Percentiles rank a stretch among this genome's conserved stretches.
These are phyloP conservation scores for Phylloscopus trochiloides DNA, from an alignment of 2,113 vertebrate species.

Conservation along the genomic window DNA sequence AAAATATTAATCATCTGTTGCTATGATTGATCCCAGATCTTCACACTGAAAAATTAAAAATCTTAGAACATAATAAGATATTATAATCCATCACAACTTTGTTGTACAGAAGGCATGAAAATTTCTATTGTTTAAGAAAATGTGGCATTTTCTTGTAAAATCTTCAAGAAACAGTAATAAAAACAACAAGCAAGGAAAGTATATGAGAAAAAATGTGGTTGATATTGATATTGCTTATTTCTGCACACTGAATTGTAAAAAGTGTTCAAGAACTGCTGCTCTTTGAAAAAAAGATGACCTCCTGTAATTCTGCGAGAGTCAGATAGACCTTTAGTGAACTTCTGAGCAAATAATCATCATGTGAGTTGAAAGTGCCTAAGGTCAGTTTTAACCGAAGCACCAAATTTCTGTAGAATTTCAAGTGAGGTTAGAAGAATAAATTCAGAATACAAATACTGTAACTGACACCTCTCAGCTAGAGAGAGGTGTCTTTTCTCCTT, in stretches of 20 bases:
- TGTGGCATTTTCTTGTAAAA: background rate
- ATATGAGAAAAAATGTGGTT: background rate
- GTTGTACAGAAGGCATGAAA: background rate
- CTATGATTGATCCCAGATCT: background rate
- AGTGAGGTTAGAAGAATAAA: background rate
- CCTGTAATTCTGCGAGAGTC: background rate
- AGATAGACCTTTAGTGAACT: constrained; percentile 6
- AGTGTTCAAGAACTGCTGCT: background rate
- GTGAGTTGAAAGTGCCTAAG: background rate
- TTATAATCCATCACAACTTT: background rate
- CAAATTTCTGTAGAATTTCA: background rate
- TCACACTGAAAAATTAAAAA: background rate
- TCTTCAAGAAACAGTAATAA: background rate
- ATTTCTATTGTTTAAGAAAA: background rate
- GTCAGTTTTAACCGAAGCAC: constrained; percentile 19
- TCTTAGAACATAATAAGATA: background rate
- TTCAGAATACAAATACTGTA: background rate
- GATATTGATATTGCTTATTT: background rate
- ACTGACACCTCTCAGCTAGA: background rate
- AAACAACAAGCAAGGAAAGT: background rate
- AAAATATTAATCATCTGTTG: background rate
- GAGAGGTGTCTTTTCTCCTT: background rate
- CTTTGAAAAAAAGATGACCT: background rate
- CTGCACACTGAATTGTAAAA: background rate
- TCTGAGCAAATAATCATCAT: constrained; percentile 32